Evolutionary conservation across 2,888 invertebrate species (phyloP).

Genomic region (Laspeyria flexula): DNA sequence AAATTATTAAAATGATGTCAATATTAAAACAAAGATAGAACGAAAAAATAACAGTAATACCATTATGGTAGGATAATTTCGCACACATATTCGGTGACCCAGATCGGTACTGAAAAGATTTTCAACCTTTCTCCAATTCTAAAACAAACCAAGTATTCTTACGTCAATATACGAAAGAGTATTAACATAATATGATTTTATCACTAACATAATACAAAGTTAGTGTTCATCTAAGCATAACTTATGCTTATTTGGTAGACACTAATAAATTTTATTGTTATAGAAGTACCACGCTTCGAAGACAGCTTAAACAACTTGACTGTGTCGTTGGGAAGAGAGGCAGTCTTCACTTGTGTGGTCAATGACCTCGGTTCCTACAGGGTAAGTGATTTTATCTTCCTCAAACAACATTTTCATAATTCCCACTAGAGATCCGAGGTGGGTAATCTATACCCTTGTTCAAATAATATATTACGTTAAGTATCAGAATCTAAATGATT

Average conservation of each 20-base stretch:
- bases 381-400: conserved; percentile 85
- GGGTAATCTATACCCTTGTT: not conserved
- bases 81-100: no score
- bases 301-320: conserved; percentile 93
- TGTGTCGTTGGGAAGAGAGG: conserved; percentile 92
- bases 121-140: no score
- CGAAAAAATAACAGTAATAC: no score
- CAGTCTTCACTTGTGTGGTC: conserved; percentile 93
- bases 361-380: conserved; percentile 91
- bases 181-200: not conserved
- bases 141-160: no score
- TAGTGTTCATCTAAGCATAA: not conserved
- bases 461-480: not conserved
- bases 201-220: not conserved
- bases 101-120: no score
- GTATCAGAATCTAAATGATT: not conserved
- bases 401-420: not conserved
- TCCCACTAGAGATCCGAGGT: not conserved
- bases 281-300: conserved; percentile 90
- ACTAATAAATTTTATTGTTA: conserved; percentile 57
- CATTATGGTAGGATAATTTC: no score
- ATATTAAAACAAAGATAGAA: no score
- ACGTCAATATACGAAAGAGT: not conserved
- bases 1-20: no score
- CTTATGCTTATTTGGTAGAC: conserved; percentile 4